Conservation (phyloP, 2,888 invertebrate species). For the Volucella bombylans region DNA sequence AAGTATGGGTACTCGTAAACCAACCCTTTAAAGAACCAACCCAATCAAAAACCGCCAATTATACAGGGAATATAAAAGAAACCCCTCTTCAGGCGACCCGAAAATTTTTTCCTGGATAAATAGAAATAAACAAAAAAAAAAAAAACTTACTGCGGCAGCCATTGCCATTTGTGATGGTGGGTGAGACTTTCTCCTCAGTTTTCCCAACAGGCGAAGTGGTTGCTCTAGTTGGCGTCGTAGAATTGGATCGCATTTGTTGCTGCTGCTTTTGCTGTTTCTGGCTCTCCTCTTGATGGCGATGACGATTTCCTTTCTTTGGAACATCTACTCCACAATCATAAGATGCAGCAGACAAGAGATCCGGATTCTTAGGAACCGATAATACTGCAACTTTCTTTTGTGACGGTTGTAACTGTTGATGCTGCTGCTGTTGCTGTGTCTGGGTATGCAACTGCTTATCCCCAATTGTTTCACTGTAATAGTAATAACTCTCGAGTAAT, state of each 20-base stretch:
- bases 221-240: slow-evolving; percentile 58
- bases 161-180: slow-evolving; percentile 51
- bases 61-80: neutral
- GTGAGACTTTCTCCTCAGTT: slow-evolving; percentile 59
- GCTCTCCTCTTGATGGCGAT: slow-evolving; percentile 26
- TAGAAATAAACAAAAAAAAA: slow-evolving; percentile 29
- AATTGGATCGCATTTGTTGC: slow-evolving; percentile 49
- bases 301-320: slow-evolving; percentile 67
- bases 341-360: slow-evolving; percentile 48
- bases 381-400: slow-evolving; percentile 66
- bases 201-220: slow-evolving; percentile 46
- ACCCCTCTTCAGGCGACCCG: neutral
- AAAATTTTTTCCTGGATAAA: slow-evolving; percentile 4
- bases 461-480: slow-evolving; percentile 40
- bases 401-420: slow-evolving; percentile 27
- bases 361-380: slow-evolving; percentile 68
- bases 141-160: slow-evolving; percentile 52
- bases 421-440: slow-evolving; percentile 35
- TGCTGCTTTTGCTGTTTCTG: slow-evolving; percentile 21
- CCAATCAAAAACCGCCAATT: too few relatives aligned
- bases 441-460: slow-evolving; percentile 10
- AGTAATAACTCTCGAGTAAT: slow-evolving; percentile 66
- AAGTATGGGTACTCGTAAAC: too few relatives aligned
- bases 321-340: slow-evolving; percentile 54
- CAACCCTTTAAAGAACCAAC: too few relatives aligned